phyloP scores from a whole-genome alignment of 2,797 vertebrate genomes.

The Lycodopsis pacificus region DNA sequence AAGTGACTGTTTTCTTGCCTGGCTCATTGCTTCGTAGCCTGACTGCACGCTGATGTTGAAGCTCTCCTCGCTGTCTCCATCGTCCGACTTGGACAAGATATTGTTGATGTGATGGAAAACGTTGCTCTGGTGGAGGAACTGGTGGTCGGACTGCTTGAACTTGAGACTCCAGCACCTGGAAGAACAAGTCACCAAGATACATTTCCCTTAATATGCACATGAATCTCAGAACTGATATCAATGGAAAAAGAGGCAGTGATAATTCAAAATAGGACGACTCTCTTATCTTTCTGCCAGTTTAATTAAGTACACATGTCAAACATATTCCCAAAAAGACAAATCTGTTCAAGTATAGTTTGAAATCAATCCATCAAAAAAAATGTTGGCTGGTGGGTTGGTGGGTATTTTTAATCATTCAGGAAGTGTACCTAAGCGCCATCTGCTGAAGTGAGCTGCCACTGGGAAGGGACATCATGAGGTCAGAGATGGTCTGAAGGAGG shows the following conservation, averaged over 20 bases:
- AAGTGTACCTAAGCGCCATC: conserved; percentile 94
- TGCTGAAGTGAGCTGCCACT: conserved; percentile 98
- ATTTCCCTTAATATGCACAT: not conserved
- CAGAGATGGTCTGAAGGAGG: conserved; percentile 98
- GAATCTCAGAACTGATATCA: not conserved
- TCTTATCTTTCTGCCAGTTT: not conserved
- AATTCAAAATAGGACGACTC: not conserved
- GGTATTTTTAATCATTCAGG: not conserved
- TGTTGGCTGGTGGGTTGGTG: not conserved
- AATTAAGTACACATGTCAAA: not conserved
- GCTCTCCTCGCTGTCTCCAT: conserved; percentile 98
- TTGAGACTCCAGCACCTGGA: conserved; percentile 99
- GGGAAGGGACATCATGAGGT: conserved; percentile 99
- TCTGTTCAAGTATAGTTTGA: not conserved
- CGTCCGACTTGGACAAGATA: conserved; percentile 98
- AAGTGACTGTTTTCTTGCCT: conserved; percentile 81
- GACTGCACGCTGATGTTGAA: conserved; percentile 99
- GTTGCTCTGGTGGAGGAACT: conserved; percentile 99
- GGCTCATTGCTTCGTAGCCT: conserved; percentile 96
- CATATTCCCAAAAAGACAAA: not conserved
- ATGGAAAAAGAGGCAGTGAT: not conserved
- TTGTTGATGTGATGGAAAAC: conserved; percentile 99
- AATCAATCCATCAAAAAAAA: not conserved
- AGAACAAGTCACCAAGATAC: conserved; percentile 15
- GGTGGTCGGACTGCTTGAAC: conserved; percentile 99